A percentile compares a stretch with the other conserved stretches of the same genome.
Evolutionary conservation across 2,888 invertebrate species (phyloP).

Genomic region (Neoitamus cyanurus): DNA sequence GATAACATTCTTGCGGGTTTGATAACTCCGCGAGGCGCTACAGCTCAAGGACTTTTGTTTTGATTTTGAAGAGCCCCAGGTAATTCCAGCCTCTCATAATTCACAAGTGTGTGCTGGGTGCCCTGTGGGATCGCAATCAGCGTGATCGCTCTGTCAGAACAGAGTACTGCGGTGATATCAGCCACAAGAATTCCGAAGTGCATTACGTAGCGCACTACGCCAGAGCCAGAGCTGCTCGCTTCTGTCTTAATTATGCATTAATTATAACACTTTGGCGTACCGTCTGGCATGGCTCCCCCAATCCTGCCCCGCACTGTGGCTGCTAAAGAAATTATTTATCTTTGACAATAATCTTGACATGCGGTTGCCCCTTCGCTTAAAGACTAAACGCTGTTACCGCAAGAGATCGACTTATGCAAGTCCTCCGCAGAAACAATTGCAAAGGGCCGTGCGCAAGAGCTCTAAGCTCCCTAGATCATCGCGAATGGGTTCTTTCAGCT

Average conservation of each 20-base stretch:
- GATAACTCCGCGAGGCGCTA: not conserved
- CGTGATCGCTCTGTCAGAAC: constrained; percentile 10
- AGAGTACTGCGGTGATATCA: constrained; percentile 33
- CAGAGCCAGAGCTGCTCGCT: not conserved
- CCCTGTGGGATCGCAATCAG: not conserved
- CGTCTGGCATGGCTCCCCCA: not conserved
- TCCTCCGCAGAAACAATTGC: not conserved
- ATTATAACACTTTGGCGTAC: constrained; percentile 34
- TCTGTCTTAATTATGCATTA: constrained; percentile 47
- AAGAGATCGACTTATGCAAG: not conserved
- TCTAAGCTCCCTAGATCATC: not conserved
- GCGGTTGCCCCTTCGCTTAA: constrained; percentile 13
- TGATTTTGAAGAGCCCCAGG: not conserved
- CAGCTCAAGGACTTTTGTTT: not conserved
- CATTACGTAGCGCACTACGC: constrained; percentile 13
- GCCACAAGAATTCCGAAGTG: constrained; percentile 23
- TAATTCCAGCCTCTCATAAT: not conserved
- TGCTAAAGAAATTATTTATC: constrained; percentile 48
- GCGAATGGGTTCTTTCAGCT: not conserved
- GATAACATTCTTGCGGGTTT: not conserved
- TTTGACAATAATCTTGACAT: constrained; percentile 48
- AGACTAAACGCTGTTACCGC: not conserved
- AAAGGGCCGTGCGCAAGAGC: not conserved
- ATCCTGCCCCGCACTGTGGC: constrained; percentile 6
- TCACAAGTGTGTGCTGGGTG: no score